Evolutionary conservation across 2,797 vertebrate genomes (phyloP), one percentile per base, ranked within the genome.

Genomic region (Rhyacichthys aspro): DNA sequence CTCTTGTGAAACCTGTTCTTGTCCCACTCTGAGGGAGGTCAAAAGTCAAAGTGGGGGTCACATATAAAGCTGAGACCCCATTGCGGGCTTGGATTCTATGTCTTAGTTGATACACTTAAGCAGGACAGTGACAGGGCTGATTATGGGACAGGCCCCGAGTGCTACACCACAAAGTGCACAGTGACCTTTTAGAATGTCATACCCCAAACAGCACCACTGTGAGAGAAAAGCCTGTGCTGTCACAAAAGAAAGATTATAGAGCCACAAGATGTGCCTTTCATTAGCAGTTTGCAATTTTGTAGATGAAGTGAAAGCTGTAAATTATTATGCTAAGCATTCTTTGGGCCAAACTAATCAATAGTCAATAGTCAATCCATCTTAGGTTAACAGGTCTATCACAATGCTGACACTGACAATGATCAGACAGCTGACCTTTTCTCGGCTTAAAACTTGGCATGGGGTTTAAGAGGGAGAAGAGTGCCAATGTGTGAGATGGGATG

Each of bases 351-450:
- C 53, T 52, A 70, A 86, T 87, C 77, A 75, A 72, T 57, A 67
- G 47, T 72, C 72, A 79, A 81, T 74, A 47, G 80, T 76, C 72
- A 83, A 88, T 92, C 88, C 84, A 85, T 91, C 59, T 67, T 16
- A 37, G 45, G 55, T 57, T 65, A 87, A 85, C 83, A 81, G 84
- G 74, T 82, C 67, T 74, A 86, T 91, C 91, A 89, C 92, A 90
- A 90, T 78, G 74, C 84, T 81, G 68, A 79, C 76, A 65, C 76
- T 61, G 68, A 86, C 78, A 86, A 74, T 79, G 82, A 90, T 89
- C 76, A 82, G 79, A 87, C 79, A 60, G 62, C 73, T 88, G 85
- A 92, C 91, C 89, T 91, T 91, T 90, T 73, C 56, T 36, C 47
- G 77, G 81, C 79, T 90, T 92, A 88, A 87, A 84, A 86, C 81